Evolutionary conservation across 2,888 invertebrate species (phyloP).

Genomic region (Stramonita haemastoma): DNA sequence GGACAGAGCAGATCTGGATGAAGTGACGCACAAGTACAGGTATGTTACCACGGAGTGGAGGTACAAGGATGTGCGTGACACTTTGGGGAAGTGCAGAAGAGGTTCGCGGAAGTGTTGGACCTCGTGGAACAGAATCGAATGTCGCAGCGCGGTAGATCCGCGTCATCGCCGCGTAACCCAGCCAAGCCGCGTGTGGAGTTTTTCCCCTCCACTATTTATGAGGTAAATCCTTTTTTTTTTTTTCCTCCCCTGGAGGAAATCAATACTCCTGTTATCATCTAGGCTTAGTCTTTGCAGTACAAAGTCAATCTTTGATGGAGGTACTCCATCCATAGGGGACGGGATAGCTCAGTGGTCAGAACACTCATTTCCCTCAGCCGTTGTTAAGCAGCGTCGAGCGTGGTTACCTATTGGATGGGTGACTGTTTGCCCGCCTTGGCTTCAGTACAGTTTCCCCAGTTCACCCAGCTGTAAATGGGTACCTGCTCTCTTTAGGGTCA

Average conservation of each 20-base stretch:
- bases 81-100: conserved; percentile 19
- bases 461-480: too few species aligned
- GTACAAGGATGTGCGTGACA: conserved; percentile 18
- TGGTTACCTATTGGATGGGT: too few species aligned
- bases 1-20: conserved; percentile 30
- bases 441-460: too few species aligned
- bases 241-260: background rate
- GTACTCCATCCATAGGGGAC: too few species aligned
- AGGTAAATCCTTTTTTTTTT: conserved; percentile 26
- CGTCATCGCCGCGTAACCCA: background rate
- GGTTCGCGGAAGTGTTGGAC: conserved; percentile 44
- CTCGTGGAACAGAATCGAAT: conserved; percentile 28
- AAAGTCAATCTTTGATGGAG: too few species aligned
- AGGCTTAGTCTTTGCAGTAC: too few species aligned
- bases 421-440: too few species aligned
- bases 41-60: conserved; percentile 36
- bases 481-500: too few species aligned
- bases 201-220: conserved; percentile 40
- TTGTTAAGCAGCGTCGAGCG: too few species aligned
- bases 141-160: background rate
- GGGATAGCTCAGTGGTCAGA: too few species aligned
- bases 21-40: background rate
- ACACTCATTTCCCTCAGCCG: too few species aligned
- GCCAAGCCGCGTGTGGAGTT: conserved; percentile 3
- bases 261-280: background rate